phyloP scores from a whole-genome alignment of 1,140 invertebrate genomes.

The Leptoteleia sp. region DNA sequence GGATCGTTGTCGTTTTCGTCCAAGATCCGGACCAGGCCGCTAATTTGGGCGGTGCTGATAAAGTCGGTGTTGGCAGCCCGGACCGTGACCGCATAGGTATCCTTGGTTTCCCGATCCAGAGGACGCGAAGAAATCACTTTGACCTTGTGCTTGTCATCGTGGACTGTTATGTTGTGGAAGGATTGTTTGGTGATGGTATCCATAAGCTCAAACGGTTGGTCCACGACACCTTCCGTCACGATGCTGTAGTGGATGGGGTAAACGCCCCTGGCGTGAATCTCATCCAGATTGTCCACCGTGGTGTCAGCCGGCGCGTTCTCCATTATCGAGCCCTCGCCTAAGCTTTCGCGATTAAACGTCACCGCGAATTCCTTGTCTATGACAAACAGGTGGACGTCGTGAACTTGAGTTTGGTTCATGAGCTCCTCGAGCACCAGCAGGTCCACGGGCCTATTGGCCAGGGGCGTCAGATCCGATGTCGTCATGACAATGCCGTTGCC shows the following conservation, averaged over 20 bases:
- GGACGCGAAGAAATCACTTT: slow-evolving; percentile 86
- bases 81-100: slow-evolving; percentile 86
- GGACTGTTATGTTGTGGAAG: slow-evolving; percentile 83
- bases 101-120: slow-evolving; percentile 87
- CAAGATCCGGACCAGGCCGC: slow-evolving; percentile 86
- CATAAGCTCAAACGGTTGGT: slow-evolving; percentile 86
- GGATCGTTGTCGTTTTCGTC: slow-evolving; percentile 96
- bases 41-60: slow-evolving; percentile 87
- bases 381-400: slow-evolving; percentile 90
- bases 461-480: slow-evolving; percentile 88
- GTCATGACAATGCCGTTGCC: slow-evolving; percentile 94
- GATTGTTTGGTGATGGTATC: slow-evolving; percentile 82
- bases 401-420: slow-evolving; percentile 88
- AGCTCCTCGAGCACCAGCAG: slow-evolving; percentile 90
- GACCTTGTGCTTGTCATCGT: slow-evolving; percentile 83
- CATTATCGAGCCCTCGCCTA: slow-evolving; percentile 85
- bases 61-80: slow-evolving; percentile 88
- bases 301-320: slow-evolving; percentile 89
- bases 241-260: slow-evolving; percentile 89
- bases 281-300: slow-evolving; percentile 85
- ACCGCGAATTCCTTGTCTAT: slow-evolving; percentile 90
- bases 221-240: slow-evolving; percentile 85
- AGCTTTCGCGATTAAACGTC: slow-evolving; percentile 86
- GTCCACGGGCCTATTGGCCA: slow-evolving; percentile 90
- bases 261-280: slow-evolving; percentile 82